Conservation (phyloP, 92 coral and sea anemone genomes). For the Epizoanthus scotinus region DNA sequence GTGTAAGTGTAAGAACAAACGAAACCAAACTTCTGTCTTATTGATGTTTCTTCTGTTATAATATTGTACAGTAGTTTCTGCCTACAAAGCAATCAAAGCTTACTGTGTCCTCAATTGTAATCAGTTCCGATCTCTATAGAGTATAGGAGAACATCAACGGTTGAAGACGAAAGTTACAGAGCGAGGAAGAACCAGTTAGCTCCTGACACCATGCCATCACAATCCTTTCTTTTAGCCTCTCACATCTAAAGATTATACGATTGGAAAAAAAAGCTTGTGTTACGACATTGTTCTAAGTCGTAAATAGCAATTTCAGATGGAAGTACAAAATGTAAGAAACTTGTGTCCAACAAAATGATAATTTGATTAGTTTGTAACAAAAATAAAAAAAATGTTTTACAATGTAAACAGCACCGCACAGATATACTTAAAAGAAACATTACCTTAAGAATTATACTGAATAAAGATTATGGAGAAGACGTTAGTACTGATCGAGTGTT, state of each 20-base stretch:
- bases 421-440: not conserved
- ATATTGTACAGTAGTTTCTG: too few species aligned
- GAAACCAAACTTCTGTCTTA: too few species aligned
- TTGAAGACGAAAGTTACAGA: not conserved
- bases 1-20: too few species aligned
- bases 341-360: not conserved
- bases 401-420: not conserved
- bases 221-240: conserved; percentile 30
- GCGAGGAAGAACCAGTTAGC: conserved; percentile 17
- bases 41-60: too few species aligned
- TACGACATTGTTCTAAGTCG: not conserved
- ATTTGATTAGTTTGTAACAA: not conserved
- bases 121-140: conserved; percentile 19
- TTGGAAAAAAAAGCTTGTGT: conserved; percentile 28
- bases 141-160: not conserved
- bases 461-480: not conserved
- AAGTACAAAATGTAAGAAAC: not conserved
- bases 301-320: not conserved
- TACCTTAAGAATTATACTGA: not conserved
- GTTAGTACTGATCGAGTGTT: not conserved
- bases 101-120: not conserved
- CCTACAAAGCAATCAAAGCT: conserved; percentile 2
- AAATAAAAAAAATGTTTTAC: not conserved
- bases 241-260: conserved; percentile 39
- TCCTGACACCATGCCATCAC: conserved; percentile 49